Percentiles rank a stretch among this genome's conserved stretches.
Evolutionary conservation across 2,888 invertebrate genomes (phyloP).

Genomic region (Norana najaformis): DNA sequence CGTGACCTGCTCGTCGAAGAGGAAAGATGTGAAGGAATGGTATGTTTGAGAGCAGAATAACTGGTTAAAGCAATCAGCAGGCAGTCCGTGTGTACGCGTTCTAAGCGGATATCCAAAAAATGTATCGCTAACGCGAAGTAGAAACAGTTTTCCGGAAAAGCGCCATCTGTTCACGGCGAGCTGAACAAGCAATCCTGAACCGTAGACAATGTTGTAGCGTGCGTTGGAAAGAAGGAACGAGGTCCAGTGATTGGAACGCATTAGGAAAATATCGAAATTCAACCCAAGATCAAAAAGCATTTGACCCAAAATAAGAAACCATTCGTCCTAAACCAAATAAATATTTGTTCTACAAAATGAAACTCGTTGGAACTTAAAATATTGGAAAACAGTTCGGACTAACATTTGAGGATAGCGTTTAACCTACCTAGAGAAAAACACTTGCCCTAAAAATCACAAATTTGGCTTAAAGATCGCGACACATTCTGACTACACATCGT

Average conservation of each 20-base stretch:
- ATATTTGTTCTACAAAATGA: neutral
- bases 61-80: neutral
- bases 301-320: neutral
- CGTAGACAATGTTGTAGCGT: neutral
- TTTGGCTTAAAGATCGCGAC: too few relatives aligned
- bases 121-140: neutral
- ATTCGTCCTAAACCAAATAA: too few relatives aligned
- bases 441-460: too few relatives aligned
- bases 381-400: too few relatives aligned
- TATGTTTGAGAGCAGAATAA: slow-evolving; percentile 23
- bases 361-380: neutral
- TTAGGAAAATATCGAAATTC: neutral
- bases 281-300: neutral
- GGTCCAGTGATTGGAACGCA: neutral
- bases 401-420: too few relatives aligned
- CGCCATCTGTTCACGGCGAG: neutral
- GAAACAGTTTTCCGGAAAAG: neutral
- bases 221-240: neutral
- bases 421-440: too few relatives aligned
- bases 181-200: neutral
- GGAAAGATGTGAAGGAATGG: slow-evolving; percentile 20
- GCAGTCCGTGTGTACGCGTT: neutral
- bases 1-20: neutral
- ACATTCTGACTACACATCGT: too few relatives aligned
- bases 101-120: neutral